Evolutionary conservation across 1,140 invertebrate genomes (phyloP), one percentile per base, ranked within the genome.

Genomic region (Brachionus rubens): DNA sequence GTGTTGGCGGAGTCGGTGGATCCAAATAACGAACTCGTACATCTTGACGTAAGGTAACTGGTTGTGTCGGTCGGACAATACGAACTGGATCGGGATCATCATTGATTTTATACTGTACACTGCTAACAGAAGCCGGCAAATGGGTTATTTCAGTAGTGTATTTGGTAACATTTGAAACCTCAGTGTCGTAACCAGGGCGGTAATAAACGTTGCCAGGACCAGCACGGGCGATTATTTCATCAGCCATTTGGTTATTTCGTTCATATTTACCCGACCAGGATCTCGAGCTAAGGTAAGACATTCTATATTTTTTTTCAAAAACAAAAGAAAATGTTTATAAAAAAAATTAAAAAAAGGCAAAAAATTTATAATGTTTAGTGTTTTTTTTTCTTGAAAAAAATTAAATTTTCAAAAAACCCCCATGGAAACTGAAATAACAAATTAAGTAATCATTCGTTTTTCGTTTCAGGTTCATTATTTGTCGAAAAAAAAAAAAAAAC

Each of bases 21-120:
- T 72, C 46, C n/a, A 72, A 50, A 30, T 72, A 72, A 21, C 68
- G 43, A 16, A 72, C 68, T 72, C n/a, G 48, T 2, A 72, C 68
- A 54, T 50, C 50, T 24, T 72, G 68, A 12, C 46, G 26, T 28
- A 40, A 0, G 1, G 46, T 72, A 12, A 72, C 47, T 1, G 68
- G 43, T 14, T 72, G 46, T 26, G 19, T 30, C 19, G 19, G 68
- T 7, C 68, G 24, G 19, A 72, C 68, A 21, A 72, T 72, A 4
- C 46, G 26, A 33, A 72, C 50, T 50, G 68, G 68, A 14, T 72
- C 68, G 2, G 68, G 68, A 14, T 72, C 68, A 7, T 72, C 46
- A 16, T 72, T 72, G 6, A 72, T 54, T 54, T 36, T 26, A 33
- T 72, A 72, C 28, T 72, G 46, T 1, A 26, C 21, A 7, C 46